Base-by-base conservation (phyloP, 2,113 vertebrate species). In the Antennarius striatus region DNA sequence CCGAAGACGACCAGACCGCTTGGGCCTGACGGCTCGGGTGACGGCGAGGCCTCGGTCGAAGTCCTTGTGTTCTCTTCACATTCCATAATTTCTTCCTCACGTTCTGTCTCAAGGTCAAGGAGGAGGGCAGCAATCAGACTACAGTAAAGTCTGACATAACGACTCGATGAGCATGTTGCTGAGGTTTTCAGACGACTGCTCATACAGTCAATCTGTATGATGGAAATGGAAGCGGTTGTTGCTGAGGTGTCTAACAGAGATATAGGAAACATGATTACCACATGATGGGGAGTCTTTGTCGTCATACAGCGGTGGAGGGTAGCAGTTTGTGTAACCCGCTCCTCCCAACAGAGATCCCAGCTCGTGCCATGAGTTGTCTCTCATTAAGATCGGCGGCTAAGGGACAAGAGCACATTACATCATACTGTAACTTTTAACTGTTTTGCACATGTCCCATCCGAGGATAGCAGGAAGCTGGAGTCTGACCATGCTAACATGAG, bases 1-100 rank as follows among this genome's bases (percentile, higher is more conserved):
- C 90, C 90, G 70, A 95, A 75, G 46, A 92, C 55, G 13, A 79
- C 82, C 17, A 91, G 17, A 3, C 86, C 86, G 22, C 91, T 88
- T 0, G 90, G 86, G 22, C 81, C 72, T 39, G 84, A 65, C 1
- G 84, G 46, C 32, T 36, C 32, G 3, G 32, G 32, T 0, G 77
- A 62, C 15, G 79, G 46, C 2, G 22, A 12, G 0, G 61, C 74
- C 56, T 87, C 85, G 4, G 77, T 71, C 5, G 10, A 61, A 63
- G 77, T 83, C 16, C 42, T 30, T 1, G 16, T 39, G 17, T 42
- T 29, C 16, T 65, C 82, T 42, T 81, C 85, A 49, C 7, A 67
- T 11, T 84, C 79, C 10, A 51, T 74, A 4, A 60, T n/a, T 15
- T 70, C 72, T 47, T 4, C 50, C 4, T 81, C 63, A 1, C 45